phyloP scores from a whole-genome alignment of 2,888 invertebrate genomes.

The Mactromeris polynyma region DNA sequence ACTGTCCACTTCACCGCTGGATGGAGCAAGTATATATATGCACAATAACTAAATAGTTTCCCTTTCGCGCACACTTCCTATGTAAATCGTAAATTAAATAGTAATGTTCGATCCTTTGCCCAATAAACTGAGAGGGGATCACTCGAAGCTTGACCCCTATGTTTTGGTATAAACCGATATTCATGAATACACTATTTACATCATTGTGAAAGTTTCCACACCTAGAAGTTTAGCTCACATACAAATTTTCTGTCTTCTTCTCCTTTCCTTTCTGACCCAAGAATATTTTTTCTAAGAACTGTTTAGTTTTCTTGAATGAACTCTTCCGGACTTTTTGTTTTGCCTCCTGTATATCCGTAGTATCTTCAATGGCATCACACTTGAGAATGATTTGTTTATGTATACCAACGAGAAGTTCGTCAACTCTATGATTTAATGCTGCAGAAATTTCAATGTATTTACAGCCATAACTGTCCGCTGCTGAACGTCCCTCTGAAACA shows the following conservation, averaged over 20 bases:
- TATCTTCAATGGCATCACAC: slow-evolving; percentile 57
- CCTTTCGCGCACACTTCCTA: no score
- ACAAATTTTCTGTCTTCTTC: slow-evolving; percentile 59
- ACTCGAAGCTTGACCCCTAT: no score
- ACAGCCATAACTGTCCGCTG: slow-evolving; percentile 89
- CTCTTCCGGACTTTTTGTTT: slow-evolving; percentile 50
- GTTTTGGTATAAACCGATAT: no score
- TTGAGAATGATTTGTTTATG: slow-evolving; percentile 96
- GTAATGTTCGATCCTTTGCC: no score
- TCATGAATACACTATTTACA: no score
- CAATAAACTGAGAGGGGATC: no score
- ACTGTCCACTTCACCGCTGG: no score
- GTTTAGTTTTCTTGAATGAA: slow-evolving; percentile 54
- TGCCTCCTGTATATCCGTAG: background rate
- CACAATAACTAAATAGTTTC: no score
- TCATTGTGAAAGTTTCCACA: background rate
- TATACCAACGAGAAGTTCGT: slow-evolving; percentile 97
- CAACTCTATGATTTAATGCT: slow-evolving; percentile 98
- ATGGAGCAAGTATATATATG: no score
- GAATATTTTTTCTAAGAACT: slow-evolving; percentile 53
- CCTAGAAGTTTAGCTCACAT: slow-evolving; percentile 49
- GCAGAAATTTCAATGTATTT: slow-evolving; percentile 98
- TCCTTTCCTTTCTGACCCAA: slow-evolving; percentile 51
- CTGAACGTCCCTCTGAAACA: slow-evolving; percentile 75
- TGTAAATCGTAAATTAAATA: no score